Base-by-base conservation (phyloP, 2,888 invertebrate species). In the Heliconius ethilla region DNA sequence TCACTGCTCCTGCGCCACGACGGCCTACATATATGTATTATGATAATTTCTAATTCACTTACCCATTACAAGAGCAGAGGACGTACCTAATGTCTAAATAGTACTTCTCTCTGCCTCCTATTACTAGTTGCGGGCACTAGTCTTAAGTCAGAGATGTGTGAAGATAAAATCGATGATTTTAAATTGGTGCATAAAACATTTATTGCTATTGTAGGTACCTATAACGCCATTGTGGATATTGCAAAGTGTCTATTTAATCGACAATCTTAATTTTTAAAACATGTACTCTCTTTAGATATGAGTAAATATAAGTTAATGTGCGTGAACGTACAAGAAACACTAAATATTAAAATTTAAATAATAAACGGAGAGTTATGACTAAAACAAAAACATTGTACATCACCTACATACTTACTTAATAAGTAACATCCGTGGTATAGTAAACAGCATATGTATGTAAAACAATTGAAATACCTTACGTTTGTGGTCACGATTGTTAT, bases 401-500 rank as follows among this genome's bases (percentile, higher is more conserved):
- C 5, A 63, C 15, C 27, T 25, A 15, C 62, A 25, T 25, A 25
- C 15, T 62, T 25, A 25, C 15, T 63, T 25, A 63, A 45, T 18
- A 15, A 7, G 13, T 45, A 45, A 45, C 25, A 69, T 25, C 10
- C 15, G 40, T 45, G 25, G n/a, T 9, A 18, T 69, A 25, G 25
- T 25, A 25, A 40, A 69, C 25, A 13, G 13, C n/a, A 40, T 9
- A 15, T 15, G 67, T 69, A 27, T 37, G 25, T 27, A 13, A 5
- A 37, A 67, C 18, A 75, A 25, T 37, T 75, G 33, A 55, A 75
- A 75, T 25, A 40, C 25, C 25, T 40, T 45, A 33, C 27, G 45
- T 75, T 27, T 29, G n/a, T 9, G 66, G 29, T 76, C 22, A 63
- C n/a, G n/a, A 40, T 11, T 40, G 70, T 29, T 69, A 29, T 69